Evolutionary conservation across 2,113 vertebrate genomes (phyloP), one percentile per base, ranked within the genome.

Genomic region (Silurus meridionalis): DNA sequence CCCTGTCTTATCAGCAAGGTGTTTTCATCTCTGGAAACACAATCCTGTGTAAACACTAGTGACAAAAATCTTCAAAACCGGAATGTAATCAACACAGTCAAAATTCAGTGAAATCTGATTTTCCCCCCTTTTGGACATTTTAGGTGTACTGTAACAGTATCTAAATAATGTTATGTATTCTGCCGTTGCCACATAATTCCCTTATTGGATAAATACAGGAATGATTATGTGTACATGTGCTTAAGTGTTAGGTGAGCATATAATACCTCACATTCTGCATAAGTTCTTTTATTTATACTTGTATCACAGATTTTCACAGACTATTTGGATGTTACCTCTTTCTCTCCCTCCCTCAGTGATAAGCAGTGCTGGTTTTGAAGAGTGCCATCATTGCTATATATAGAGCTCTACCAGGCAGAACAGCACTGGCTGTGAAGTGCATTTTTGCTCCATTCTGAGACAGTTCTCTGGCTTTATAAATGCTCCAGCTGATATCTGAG

Each of bases 331-430:
- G 17, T n/a, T 83, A 72, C 92, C 82, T 89, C 84, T 89, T 4
- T 28, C 53, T 90, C 86, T 88, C 71, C 13, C 77, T 86, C 87
- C 67, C 88, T 88, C 23, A 61, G 78, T 80, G 57, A 61, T 28
- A 61, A 80, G 48, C 57, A 86, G 60, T 57, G 60, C 66, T 64
- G 8, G 55, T 64, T 83, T 61, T 87, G 55, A 66, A 89, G 55
- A 85, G 79, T 67, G 60, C 72, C 72, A 87, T 77, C 82, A 67
- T 85, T 85, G 80, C 86, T 85, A 89, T 71, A 89, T 85, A 83
- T 86, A 86, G 84, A 87, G 52, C 60, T 83, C 48, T 85, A 66
- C 82, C 69, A 85, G 52, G 25, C 48, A 85, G 77, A 83, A 82
- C 55, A 85, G 85, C 46, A 64, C 55, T 57, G 82, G 69, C 83